Evolutionary conservation across 2,113 vertebrate genomes (phyloP).

Genomic region (Erinaceus europaeus): DNA sequence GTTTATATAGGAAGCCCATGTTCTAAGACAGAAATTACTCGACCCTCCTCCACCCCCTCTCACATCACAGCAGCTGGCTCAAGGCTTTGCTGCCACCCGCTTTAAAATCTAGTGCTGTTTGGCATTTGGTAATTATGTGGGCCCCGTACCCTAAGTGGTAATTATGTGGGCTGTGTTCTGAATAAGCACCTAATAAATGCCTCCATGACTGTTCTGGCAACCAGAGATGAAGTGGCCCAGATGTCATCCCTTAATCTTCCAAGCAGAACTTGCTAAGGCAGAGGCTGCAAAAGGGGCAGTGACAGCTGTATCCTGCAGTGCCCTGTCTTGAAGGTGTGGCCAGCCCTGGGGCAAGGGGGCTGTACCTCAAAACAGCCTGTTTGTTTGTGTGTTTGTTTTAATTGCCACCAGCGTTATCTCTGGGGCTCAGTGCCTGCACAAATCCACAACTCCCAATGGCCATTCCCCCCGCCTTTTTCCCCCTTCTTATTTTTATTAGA

Average conservation of each 20-base stretch:
- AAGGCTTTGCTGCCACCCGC: not conserved
- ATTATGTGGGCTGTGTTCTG: slow-evolving; percentile 13
- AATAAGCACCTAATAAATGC: slow-evolving; percentile 42
- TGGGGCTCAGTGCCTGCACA: too few species aligned
- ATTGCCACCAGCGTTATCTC: too few species aligned
- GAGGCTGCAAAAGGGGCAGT: slow-evolving; percentile 3
- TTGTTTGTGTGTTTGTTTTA: too few species aligned
- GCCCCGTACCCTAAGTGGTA: not conserved
- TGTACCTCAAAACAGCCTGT: too few species aligned
- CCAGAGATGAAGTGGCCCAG: slow-evolving; percentile 10
- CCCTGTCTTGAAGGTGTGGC: not conserved
- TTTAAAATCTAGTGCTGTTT: not conserved
- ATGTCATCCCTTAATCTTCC: slow-evolving; percentile 45
- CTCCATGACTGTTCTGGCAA: slow-evolving; percentile 17
- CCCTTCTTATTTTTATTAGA: too few species aligned
- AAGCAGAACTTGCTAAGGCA: slow-evolving; percentile 48
- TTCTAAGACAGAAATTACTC: not conserved
- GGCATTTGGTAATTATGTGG: not conserved
- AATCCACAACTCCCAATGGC: too few species aligned
- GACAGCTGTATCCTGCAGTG: not conserved
- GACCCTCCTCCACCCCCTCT: not conserved
- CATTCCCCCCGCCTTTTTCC: too few species aligned
- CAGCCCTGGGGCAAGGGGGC: not conserved
- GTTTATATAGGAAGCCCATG: not conserved
- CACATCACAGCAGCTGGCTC: not conserved